A percentile compares a stretch with the other conserved stretches of the same genome.
Evolutionary conservation across 2,113 vertebrate genomes (phyloP).

Genomic region (Cavia aperea): DNA sequence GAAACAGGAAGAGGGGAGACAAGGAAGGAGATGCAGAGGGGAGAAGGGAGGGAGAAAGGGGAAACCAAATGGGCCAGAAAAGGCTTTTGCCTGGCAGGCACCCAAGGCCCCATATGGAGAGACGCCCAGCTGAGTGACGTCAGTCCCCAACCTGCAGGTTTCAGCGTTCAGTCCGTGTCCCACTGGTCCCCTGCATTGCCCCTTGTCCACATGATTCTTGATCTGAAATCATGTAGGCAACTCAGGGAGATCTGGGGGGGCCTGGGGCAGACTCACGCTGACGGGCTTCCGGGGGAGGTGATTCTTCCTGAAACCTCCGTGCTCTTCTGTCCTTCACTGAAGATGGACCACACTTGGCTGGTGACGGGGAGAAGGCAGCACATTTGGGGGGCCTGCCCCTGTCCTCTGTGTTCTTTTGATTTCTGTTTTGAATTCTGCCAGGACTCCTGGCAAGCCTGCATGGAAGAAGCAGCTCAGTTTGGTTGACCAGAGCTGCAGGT

Average conservation of each 20-base stretch:
- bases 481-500: background rate
- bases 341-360: background rate
- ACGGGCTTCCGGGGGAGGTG: background rate
- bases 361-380: background rate
- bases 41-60: background rate
- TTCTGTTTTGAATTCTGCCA: background rate
- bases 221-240: background rate
- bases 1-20: background rate
- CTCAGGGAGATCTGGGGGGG: background rate
- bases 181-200: background rate
- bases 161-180: background rate
- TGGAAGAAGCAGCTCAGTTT: background rate
- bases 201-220: background rate
- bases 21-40: background rate
- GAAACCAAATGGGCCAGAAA: background rate
- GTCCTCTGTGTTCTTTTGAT: background rate
- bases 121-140: background rate
- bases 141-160: background rate
- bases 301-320: background rate
- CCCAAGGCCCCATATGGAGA: background rate
- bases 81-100: background rate
- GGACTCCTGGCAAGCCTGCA: background rate
- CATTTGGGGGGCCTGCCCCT: background rate
- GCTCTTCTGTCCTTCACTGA: background rate
- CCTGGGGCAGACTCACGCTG: background rate